Percentiles rank a stretch among this genome's conserved stretches.
Conservation (phyloP, 2,113 vertebrate genomes). For the Eidolon helvum region DNA sequence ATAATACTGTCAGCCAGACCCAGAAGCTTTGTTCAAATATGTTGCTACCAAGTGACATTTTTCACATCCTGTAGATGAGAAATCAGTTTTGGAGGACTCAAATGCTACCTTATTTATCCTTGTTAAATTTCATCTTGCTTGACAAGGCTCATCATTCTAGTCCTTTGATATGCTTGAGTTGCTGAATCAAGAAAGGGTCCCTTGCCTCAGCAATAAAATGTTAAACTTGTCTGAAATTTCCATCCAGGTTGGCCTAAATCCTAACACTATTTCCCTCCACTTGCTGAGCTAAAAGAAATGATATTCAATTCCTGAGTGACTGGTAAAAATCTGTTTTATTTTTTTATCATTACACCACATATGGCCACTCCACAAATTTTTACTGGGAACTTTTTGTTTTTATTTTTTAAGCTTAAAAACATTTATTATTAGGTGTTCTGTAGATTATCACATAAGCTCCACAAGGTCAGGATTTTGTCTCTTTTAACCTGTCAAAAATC, state of each 20-base stretch:
- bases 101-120: background rate
- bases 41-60: conserved; percentile 6
- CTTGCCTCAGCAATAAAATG: conserved; percentile 20
- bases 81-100: background rate
- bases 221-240: conserved; percentile 19
- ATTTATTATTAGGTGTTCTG: background rate
- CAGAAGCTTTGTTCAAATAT: background rate
- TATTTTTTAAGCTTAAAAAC: background rate
- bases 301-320: background rate
- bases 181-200: background rate
- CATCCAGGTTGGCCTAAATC: conserved; percentile 27
- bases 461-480: background rate
- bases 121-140: conserved; percentile 13
- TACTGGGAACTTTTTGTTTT: conserved; percentile 7
- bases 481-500: conserved; percentile 36
- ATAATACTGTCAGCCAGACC: background rate
- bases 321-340: conserved; percentile 26
- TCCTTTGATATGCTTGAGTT: background rate
- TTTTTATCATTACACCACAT: background rate
- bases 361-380: background rate
- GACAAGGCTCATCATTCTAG: background rate
- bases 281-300: conserved; percentile 36
- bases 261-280: background rate
- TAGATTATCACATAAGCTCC: background rate
- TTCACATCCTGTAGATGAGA: background rate